Conservation (phyloP, 2,797 vertebrate genomes). For the Typhlichthys eigenmanni region DNA sequence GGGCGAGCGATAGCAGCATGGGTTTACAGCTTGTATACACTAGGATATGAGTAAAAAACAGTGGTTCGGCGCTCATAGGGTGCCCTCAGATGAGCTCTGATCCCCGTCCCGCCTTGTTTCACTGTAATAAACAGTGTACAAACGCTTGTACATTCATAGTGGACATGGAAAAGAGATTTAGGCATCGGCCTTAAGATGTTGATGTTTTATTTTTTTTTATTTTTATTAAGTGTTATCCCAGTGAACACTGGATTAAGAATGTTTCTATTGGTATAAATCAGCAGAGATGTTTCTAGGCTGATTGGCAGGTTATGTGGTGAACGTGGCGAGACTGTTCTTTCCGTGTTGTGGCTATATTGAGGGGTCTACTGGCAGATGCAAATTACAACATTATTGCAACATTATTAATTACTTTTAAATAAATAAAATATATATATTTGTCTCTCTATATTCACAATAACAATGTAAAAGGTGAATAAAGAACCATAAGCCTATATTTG, state of each 20-base stretch:
- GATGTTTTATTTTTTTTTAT: conserved; percentile 54
- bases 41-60: conserved; percentile 68
- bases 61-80: conserved; percentile 66
- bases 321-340: conserved; percentile 69
- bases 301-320: conserved; percentile 73
- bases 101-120: conserved; percentile 77
- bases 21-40: conserved; percentile 79
- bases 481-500: neutral
- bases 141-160: conserved; percentile 72
- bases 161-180: conserved; percentile 79
- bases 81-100: conserved; percentile 61
- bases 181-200: conserved; percentile 49
- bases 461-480: neutral
- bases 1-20: conserved; percentile 45
- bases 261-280: conserved; percentile 68
- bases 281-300: conserved; percentile 60
- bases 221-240: conserved; percentile 69
- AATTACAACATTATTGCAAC: conserved; percentile 15
- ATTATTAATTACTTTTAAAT: neutral
- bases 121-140: conserved; percentile 70
- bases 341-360: conserved; percentile 75
- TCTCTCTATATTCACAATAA: conserved; percentile 2
- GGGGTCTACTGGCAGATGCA: conserved; percentile 43
- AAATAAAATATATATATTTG: neutral
- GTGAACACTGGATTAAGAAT: conserved; percentile 78